phyloP scores from a whole-genome alignment of 2,797 vertebrate species.

The Malurus splendens region DNA sequence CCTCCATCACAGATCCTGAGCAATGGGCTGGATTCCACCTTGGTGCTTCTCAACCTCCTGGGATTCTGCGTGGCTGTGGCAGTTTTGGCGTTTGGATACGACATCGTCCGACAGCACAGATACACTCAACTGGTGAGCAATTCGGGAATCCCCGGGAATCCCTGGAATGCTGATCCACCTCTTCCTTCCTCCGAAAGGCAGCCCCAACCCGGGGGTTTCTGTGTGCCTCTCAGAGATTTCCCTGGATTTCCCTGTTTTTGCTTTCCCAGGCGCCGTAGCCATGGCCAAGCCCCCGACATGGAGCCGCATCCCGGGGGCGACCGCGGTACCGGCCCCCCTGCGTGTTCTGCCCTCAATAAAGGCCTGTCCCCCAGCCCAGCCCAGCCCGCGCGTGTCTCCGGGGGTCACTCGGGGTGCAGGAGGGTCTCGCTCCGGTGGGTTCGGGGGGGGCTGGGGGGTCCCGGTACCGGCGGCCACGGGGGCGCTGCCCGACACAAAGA shows the following conservation, averaged over 20 bases:
- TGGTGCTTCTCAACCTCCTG: background rate
- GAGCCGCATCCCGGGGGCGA: background rate
- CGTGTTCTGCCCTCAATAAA: background rate
- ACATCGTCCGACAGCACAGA: background rate
- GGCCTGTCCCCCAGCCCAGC: background rate
- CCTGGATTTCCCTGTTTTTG: accelerated
- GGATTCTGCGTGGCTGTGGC: constrained; percentile 14
- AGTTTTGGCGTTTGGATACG: background rate
- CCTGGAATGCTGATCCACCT: background rate
- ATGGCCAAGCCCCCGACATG: accelerated
- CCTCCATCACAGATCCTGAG: background rate
- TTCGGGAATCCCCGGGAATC: background rate
- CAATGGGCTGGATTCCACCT: background rate
- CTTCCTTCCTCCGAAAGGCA: background rate
- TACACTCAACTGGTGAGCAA: constrained; percentile 23
- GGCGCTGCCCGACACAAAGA: background rate
- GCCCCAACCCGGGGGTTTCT: accelerated
- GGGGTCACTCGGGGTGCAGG: background rate
- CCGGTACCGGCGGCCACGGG: background rate
- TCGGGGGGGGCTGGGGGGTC: background rate
- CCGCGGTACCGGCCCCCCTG: accelerated
- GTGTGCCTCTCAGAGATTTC: accelerated
- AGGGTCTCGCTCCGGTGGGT: accelerated
- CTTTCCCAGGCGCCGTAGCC: background rate
- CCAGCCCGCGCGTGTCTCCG: background rate